phyloP scores from a whole-genome alignment of 2,888 invertebrate genomes.

The Tetanocera ferruginea region DNA sequence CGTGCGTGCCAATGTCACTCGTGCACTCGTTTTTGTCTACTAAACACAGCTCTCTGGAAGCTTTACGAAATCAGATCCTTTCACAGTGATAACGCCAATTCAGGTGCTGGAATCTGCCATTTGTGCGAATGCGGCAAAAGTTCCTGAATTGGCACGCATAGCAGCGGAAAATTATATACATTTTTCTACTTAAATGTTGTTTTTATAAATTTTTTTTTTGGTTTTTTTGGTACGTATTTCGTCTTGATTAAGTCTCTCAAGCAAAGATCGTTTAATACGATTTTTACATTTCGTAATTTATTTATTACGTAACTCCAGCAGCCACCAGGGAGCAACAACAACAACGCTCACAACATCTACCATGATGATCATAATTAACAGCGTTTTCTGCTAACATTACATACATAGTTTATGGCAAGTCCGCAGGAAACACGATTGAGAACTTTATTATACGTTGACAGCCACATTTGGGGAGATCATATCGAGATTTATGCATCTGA shows the following conservation, averaged over 20 bases:
- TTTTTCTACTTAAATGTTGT: background rate
- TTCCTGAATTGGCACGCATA: slow-evolving; percentile 36
- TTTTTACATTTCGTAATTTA: slow-evolving; percentile 31
- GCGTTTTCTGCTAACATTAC: background rate
- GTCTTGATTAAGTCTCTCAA: background rate
- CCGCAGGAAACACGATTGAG: slow-evolving; percentile 3
- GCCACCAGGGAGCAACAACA: slow-evolving; percentile 8
- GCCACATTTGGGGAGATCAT: background rate
- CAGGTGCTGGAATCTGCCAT: slow-evolving; percentile 41
- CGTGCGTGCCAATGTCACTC: slow-evolving; percentile 50
- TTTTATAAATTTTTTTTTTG: background rate
- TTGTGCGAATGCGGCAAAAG: slow-evolving; percentile 19
- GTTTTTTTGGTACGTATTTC: background rate
- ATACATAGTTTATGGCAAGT: slow-evolving; percentile 8
- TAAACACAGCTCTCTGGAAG: slow-evolving; percentile 48
- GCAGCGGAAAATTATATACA: background rate
- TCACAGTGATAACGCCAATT: slow-evolving; percentile 57
- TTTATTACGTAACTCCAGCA: slow-evolving; percentile 39
- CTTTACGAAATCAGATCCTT: slow-evolving; percentile 62
- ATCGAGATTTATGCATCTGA: background rate
- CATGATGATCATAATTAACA: slow-evolving; percentile 15
- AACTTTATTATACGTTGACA: slow-evolving; percentile 32
- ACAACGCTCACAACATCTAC: background rate
- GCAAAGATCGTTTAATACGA: slow-evolving; percentile 21
- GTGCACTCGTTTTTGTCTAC: slow-evolving; percentile 48